These are phyloP conservation scores for Anoplopoma fimbria DNA, from an alignment of 2,113 vertebrate genomes.

Conservation along the genomic window DNA sequence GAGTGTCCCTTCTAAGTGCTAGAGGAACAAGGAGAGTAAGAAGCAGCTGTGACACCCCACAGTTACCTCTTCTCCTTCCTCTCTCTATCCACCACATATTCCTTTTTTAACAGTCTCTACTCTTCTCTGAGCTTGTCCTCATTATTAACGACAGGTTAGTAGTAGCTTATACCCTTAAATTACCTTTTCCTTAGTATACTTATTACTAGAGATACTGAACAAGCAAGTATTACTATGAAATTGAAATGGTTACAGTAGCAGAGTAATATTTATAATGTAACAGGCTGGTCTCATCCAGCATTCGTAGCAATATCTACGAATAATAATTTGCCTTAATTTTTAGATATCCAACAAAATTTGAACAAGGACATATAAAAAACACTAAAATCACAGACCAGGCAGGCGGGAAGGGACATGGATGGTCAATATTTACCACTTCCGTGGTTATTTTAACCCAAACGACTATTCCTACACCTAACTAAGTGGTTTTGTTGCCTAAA, in stretches of 20 bases:
- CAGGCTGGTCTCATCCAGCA: background rate
- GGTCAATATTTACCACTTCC: too few relatives aligned
- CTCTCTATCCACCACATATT: constrained; percentile 11
- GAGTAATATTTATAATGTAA: background rate
- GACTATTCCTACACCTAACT: too few relatives aligned
- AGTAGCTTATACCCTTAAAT: background rate
- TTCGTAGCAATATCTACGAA: too few relatives aligned
- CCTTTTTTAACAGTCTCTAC: constrained; percentile 18
- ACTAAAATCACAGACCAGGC: background rate
- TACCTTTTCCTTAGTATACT: background rate
- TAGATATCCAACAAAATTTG: background rate
- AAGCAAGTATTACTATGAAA: background rate
- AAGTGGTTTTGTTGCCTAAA: too few relatives aligned
- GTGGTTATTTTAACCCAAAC: too few relatives aligned
- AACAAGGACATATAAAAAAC: too few relatives aligned
- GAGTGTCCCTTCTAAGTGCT: constrained; percentile 82
- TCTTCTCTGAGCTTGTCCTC: constrained; percentile 31
- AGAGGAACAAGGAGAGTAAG: constrained; percentile 72
- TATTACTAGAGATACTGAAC: background rate
- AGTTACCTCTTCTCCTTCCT: constrained; percentile 42
- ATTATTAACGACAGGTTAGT: constrained; percentile 22
- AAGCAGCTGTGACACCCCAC: constrained; percentile 61
- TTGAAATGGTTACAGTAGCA: background rate
- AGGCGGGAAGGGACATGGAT: background rate
- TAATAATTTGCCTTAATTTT: too few relatives aligned